phyloP scores from a whole-genome alignment of 2,888 invertebrate species.

The Sinelater perroti region DNA sequence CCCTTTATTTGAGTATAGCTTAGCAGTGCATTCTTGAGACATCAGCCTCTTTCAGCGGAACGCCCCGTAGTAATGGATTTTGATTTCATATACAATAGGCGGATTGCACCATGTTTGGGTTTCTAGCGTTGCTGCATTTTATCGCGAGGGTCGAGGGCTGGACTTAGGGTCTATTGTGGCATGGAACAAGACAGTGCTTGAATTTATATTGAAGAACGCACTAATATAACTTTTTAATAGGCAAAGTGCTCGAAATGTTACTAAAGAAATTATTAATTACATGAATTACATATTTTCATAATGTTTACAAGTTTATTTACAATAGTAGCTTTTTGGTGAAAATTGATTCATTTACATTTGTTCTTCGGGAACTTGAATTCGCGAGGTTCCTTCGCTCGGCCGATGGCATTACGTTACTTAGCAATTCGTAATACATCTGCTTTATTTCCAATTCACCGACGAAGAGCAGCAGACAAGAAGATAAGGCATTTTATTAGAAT shows the following conservation, averaged over 20 bases:
- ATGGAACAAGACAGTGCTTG: too few relatives aligned
- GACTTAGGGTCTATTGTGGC: too few relatives aligned
- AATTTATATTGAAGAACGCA: too few relatives aligned
- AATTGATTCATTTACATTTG: slow-evolving; percentile 8
- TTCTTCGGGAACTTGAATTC: too few relatives aligned
- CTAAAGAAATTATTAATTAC: too few relatives aligned
- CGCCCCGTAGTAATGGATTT: slow-evolving; percentile 57
- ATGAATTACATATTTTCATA: too few relatives aligned
- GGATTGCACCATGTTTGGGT: slow-evolving; percentile 39
- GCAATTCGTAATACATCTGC: slow-evolving; percentile 46
- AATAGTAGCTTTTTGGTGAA: not conserved
- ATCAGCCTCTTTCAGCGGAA: slow-evolving; percentile 45
- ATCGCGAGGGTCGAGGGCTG: not conserved
- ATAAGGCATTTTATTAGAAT: slow-evolving; percentile 54
- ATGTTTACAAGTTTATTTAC: too few relatives aligned
- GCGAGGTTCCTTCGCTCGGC: not conserved
- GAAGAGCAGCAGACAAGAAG: slow-evolving; percentile 45
- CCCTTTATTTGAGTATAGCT: slow-evolving; percentile 54
- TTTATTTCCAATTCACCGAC: slow-evolving; percentile 45
- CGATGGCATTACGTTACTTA: slow-evolving; percentile 25
- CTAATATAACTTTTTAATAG: too few relatives aligned
- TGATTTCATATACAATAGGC: slow-evolving; percentile 54
- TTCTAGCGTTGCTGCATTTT: slow-evolving; percentile 9
- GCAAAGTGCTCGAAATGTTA: too few relatives aligned
- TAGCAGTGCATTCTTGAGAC: slow-evolving; percentile 52